Conservation (phyloP, 2,888 invertebrate genomes). For the Nephrotoma appendiculata region DNA sequence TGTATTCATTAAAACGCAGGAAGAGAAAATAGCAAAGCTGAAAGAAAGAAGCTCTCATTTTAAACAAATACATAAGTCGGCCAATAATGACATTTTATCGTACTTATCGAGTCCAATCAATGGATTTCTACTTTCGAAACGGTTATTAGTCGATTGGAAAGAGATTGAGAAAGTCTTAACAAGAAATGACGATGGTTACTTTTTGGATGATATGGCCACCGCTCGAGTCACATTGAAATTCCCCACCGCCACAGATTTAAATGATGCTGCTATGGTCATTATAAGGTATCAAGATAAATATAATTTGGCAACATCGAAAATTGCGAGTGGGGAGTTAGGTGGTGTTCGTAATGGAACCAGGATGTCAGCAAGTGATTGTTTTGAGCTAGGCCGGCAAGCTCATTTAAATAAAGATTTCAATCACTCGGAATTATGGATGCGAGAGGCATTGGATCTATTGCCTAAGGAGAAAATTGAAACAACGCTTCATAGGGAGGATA, state of each 20-base stretch:
- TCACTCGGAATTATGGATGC: constrained; percentile 93
- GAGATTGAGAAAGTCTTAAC: constrained; percentile 63
- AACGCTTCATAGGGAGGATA: constrained; percentile 54
- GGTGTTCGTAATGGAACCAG: constrained; percentile 65
- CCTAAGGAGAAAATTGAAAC: constrained; percentile 50
- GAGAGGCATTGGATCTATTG: constrained; percentile 66
- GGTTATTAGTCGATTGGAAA: constrained; percentile 84
- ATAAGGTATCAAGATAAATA: constrained; percentile 92
- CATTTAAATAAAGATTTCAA: constrained; percentile 88
- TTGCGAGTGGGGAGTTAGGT: constrained; percentile 78
- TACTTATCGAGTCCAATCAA: constrained; percentile 89
- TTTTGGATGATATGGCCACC: constrained; percentile 60
- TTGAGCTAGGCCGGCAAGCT: constrained; percentile 83
- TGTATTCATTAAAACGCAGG: constrained; percentile 70
- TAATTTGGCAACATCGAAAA: constrained; percentile 68
- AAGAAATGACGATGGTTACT: constrained; percentile 52
- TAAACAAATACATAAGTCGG: constrained; percentile 50
- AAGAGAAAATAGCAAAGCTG: constrained; percentile 59
- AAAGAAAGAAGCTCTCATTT: constrained; percentile 26
- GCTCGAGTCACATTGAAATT: constrained; percentile 64
- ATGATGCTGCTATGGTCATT: constrained; percentile 88
- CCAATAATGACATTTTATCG: constrained; percentile 60
- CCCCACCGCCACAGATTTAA: constrained; percentile 85
- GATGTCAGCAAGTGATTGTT: constrained; percentile 81
- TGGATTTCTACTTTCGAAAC: constrained; percentile 85